phyloP scores from a whole-genome alignment of 2,113 vertebrate species.

The Galbula dea region DNA sequence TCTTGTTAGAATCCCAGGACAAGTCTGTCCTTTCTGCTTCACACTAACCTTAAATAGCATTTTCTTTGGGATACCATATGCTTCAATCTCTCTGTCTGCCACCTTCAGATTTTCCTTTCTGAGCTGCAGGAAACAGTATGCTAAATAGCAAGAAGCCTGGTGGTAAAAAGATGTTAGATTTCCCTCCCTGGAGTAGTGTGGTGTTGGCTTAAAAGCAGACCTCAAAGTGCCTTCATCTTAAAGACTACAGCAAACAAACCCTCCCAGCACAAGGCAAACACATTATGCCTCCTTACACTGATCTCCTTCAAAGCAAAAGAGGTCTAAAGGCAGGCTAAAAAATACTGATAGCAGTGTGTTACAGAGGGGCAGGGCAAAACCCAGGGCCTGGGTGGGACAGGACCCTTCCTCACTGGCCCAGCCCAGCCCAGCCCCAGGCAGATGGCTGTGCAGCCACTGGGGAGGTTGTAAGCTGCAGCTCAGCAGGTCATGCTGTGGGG shows the following conservation, averaged over 20 bases:
- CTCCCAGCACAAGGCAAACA: background rate
- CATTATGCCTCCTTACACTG: background rate
- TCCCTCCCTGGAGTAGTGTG: background rate
- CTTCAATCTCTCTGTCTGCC: conserved; percentile 8
- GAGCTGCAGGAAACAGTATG: background rate
- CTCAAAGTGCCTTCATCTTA: background rate
- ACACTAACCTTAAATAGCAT: background rate
- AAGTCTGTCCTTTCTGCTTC: background rate
- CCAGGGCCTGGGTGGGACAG: background rate
- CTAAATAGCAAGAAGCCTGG: background rate
- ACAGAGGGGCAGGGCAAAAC: accelerated
- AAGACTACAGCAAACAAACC: background rate
- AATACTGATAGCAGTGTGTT: background rate
- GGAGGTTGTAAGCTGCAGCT: background rate
- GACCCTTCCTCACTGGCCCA: background rate
- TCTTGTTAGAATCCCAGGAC: background rate
- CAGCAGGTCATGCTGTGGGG: accelerated
- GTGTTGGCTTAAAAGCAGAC: background rate
- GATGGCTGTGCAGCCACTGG: too few species aligned
- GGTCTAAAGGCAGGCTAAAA: background rate
- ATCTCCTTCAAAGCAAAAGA: conserved; percentile 2
- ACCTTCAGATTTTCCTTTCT: background rate
- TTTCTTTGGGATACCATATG: background rate
- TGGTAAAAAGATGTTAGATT: background rate
- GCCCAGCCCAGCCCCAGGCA: too few species aligned